A percentile compares a stretch with the other conserved stretches of the same genome.
Conservation (phyloP, 2,888 invertebrate genomes). For the Calliopum simillimum region DNA sequence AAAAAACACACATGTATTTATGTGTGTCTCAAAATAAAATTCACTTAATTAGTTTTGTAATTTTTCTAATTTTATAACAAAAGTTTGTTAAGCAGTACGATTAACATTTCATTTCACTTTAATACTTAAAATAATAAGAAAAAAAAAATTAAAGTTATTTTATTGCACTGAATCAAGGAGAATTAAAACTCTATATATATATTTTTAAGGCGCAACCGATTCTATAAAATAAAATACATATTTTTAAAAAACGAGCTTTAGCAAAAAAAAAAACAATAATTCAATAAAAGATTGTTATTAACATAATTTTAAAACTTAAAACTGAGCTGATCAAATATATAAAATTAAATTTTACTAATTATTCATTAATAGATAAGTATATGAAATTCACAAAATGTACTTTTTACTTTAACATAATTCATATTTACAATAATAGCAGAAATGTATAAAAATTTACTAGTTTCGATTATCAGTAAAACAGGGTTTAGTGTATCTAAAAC, state of each 20-base stretch:
- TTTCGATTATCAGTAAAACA: neutral
- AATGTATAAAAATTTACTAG: constrained; percentile 17
- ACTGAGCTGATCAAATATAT: neutral
- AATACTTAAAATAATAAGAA: constrained; percentile 8
- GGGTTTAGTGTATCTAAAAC: constrained; percentile 2
- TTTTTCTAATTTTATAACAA: constrained; percentile 23
- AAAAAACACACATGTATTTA: constrained; percentile 4
- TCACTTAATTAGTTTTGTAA: constrained; percentile 37
- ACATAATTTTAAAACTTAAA: neutral
- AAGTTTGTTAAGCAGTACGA: neutral
- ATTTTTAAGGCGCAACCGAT: constrained; percentile 31
- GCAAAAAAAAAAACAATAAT: neutral
- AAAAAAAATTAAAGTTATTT: constrained; percentile 29
- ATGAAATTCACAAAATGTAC: too few relatives aligned
- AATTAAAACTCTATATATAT: constrained; percentile 28
- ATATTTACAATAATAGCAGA: constrained; percentile 22
- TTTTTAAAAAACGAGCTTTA: neutral
- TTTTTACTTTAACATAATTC: neutral
- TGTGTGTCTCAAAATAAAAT: constrained; percentile 20
- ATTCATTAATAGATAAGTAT: too few relatives aligned
- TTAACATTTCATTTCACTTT: neutral
- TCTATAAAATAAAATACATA: too few relatives aligned
- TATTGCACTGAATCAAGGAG: constrained; percentile 48
- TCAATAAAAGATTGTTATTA: too few relatives aligned
- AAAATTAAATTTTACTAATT: constrained; percentile 20